Percentiles rank a stretch among this genome's conserved stretches.
phyloP scores from a whole-genome alignment of 2,113 vertebrate genomes.

The Petrocephalus zakoni region DNA sequence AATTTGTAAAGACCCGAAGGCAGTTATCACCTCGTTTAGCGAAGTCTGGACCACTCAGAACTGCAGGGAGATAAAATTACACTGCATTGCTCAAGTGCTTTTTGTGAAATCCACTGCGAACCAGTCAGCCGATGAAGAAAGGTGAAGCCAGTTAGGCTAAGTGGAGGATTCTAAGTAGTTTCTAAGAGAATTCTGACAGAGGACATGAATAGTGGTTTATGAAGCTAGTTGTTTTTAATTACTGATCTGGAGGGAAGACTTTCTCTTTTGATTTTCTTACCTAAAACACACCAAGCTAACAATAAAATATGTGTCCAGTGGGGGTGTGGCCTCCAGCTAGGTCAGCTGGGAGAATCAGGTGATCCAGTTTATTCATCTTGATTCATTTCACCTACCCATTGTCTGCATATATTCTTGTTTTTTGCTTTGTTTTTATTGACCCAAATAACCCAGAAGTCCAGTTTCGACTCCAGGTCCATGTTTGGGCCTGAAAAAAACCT shows the following conservation, averaged over 20 bases:
- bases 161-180: neutral
- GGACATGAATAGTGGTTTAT: neutral
- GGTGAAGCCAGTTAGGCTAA: neutral
- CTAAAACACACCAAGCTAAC: neutral
- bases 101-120: neutral
- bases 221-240: neutral
- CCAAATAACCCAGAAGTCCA: neutral
- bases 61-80: conserved; percentile 24
- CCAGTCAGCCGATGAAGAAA: neutral
- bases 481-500: neutral
- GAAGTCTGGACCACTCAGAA: conserved; percentile 23
- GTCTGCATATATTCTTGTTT: neutral
- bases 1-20: conserved; percentile 24
- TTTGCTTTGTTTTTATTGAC: neutral
- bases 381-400: neutral
- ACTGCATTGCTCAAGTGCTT: conserved; percentile 19
- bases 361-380: neutral
- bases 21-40: conserved; percentile 40
- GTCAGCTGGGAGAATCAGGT: neutral
- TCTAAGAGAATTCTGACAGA: neutral
- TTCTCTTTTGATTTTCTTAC: neutral
- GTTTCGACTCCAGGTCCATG: neutral
- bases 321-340: neutral
- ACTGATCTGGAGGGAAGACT: neutral
- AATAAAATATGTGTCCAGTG: neutral